Conservation (phyloP, 2,888 invertebrate species). For the Calliphora vomitoria region DNA sequence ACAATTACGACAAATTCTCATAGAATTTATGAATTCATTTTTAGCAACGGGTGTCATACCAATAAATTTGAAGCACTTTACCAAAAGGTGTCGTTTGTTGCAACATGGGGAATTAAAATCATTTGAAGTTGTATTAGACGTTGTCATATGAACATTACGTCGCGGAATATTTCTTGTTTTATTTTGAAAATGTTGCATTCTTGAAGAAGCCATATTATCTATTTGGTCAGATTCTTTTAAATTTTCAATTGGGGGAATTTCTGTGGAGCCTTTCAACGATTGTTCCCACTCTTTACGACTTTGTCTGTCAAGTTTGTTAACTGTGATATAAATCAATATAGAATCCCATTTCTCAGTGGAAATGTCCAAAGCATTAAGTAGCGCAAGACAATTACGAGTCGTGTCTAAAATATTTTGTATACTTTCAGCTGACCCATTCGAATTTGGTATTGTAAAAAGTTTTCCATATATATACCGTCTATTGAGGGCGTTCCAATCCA, state of each 20-base stretch:
- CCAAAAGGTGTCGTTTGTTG: not conserved
- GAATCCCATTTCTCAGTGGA: not conserved
- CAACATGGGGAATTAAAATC: slow-evolving; percentile 39
- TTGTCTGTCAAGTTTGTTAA: slow-evolving; percentile 30
- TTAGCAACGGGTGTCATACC: not conserved
- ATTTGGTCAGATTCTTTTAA: not conserved
- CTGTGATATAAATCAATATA: slow-evolving; percentile 4
- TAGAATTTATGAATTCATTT: slow-evolving; percentile 8
- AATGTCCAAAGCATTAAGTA: not conserved
- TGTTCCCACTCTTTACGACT: slow-evolving; percentile 20
- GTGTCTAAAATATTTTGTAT: slow-evolving; percentile 47
- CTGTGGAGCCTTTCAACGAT: slow-evolving; percentile 13
- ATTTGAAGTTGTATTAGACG: not conserved
- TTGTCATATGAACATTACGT: not conserved
- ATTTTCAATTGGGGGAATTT: slow-evolving; percentile 16
- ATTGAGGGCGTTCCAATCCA: slow-evolving; percentile 32
- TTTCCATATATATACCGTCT: not conserved
- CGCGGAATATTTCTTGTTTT: not conserved
- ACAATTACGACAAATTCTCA: slow-evolving; percentile 52
- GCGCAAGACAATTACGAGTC: slow-evolving; percentile 30
- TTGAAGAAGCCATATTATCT: not conserved
- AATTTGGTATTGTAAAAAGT: slow-evolving; percentile 25
- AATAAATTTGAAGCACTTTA: slow-evolving; percentile 45
- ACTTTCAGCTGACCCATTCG: slow-evolving; percentile 36
- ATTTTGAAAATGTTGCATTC: not conserved